phyloP scores from a whole-genome alignment of 2,797 vertebrate genomes.

The Artibeus lituratus region DNA sequence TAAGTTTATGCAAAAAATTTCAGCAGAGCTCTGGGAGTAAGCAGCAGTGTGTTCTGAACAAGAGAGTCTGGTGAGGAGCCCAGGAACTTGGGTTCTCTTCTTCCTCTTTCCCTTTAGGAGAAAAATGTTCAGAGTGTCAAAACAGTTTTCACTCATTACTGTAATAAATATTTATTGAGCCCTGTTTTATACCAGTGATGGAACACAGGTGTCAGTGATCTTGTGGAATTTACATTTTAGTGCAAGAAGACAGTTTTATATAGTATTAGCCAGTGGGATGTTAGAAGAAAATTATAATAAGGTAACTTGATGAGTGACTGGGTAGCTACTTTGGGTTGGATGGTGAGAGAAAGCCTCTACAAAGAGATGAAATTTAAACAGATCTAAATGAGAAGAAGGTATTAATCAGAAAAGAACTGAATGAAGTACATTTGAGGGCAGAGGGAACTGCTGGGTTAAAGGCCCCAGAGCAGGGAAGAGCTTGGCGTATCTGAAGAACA shows the following conservation, averaged over 20 bases:
- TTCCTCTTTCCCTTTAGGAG: not conserved
- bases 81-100: not conserved
- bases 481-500: not conserved
- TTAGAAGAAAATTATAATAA: slow-evolving; percentile 41
- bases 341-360: not conserved
- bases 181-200: not conserved
- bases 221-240: not conserved
- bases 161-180: not conserved
- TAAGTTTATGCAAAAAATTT: not conserved
- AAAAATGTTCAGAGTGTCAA: not conserved
- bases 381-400: slow-evolving; percentile 2
- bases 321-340: not conserved
- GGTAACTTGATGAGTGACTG: not conserved
- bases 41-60: not conserved
- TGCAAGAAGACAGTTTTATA: not conserved
- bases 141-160: not conserved
- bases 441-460: not conserved
- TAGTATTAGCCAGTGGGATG: not conserved
- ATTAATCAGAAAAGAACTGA: not conserved
- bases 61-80: not conserved
- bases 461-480: not conserved
- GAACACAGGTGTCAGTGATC: not conserved
- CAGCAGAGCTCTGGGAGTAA: not conserved
- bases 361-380: slow-evolving; percentile 31
- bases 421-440: not conserved